Base-by-base conservation (phyloP, 2,888 invertebrate species). In the Rambutsinella grinnellia region DNA sequence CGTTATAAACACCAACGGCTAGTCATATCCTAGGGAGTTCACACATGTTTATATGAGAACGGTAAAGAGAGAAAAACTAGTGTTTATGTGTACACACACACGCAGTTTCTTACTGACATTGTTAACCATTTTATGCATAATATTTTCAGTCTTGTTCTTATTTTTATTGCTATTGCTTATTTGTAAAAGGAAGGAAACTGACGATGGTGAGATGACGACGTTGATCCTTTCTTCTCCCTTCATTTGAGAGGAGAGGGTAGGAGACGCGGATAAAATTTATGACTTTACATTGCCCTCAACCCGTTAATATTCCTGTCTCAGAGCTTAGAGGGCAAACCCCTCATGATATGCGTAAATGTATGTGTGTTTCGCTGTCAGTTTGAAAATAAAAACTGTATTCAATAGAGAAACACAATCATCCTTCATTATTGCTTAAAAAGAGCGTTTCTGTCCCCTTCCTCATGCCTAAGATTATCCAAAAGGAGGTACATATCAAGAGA, bases 241-340 rank as follows among this genome's bases (percentile, higher is more conserved):
- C 36, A 36, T 36, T 36, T 36, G 17, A 27, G 28, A 61, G 44
- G 15, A 36, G 44, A 28, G 36, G 24, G 44, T 36, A 54, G 17
- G 28, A 8, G 5, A 47, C 15, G 54, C 19, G 27, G 27, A 56
- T 27, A 47, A 69, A 51, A 76, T 76, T 76, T 76, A 76, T 76
- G 75, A 58, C 51, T 69, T 27, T 61, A 36, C 46, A 61, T 76
- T 69, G 75, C 75, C 75, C 75, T 56, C 46, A 76, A 57, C 63
- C 75, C 75, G 68, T 76, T 76, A 76, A 76, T 68, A 76, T 76
- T 63, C 63, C 74, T 74, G 60, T 74, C 71, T 65, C 46, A n/a
- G n/a, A n/a, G n/a, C n/a, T n/a, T n/a, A n/a, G n/a, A n/a, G n/a
- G n/a, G n/a, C 36, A 8, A 21, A 27, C 27, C 28, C 6, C n/a